Evolutionary conservation across 1,140 invertebrate species (phyloP), one percentile per base, ranked within the genome.

Genomic region (Diprion similis): DNA sequence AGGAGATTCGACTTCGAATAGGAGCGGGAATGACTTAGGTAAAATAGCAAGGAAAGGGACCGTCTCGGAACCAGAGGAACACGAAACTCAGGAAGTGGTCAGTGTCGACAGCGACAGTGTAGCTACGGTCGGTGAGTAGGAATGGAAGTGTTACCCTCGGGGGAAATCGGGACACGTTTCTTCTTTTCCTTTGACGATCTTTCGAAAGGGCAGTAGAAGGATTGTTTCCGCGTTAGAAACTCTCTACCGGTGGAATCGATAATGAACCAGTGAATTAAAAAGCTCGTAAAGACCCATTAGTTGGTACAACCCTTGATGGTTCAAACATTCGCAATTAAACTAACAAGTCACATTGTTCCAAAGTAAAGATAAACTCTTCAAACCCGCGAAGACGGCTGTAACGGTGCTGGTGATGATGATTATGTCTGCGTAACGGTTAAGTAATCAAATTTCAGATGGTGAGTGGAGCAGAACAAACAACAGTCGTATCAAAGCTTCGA

Each of bases 1-100:
- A 37, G 1, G 6, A 37, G 24, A 37, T 37, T 37, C 24, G 24
- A 1, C 24, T 37, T 6, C 24, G 24, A 37, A 37, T 37, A 17
- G 51, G 6, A 59, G 51, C 9, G 51, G 51, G 11, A 59, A 17
- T 17, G n/a, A 59, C 51, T 59, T 17, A 15, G n/a, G 11, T 9
- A 59, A 45, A 68, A 19, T 68, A 45, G 18, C 10, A 45, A 68
- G 37, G 66, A 68, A 68, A 68, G 18, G 66, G 66, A 68, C 18
- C 19, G 66, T 15, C 66, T 68, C 66, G 17, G 66, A 11, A 68
- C 18, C 66, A 68, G 66, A 45, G 10, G 66, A 68, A 68, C 66
- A 68, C 11, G 19, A 68, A 68, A 18, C 10, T 13, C 11, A 68
- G 66, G 66, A 68, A 18, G 66, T 68, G 11, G 66, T 17, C 15